Percentiles rank a stretch among this genome's conserved stretches.
Conservation (phyloP, 2,797 vertebrate species). For the Merluccius polli region DNA sequence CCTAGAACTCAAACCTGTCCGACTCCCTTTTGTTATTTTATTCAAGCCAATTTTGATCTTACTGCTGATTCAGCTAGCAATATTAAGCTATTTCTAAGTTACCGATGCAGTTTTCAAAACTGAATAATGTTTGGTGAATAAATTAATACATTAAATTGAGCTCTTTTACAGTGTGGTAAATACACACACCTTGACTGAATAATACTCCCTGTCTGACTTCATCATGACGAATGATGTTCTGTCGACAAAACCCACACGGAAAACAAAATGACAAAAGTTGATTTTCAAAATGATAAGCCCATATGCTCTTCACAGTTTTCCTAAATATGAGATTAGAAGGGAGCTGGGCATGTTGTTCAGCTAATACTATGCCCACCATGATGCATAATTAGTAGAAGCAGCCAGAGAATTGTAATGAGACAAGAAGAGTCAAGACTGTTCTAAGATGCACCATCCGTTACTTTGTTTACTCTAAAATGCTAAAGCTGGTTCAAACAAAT, state of each 20-base stretch:
- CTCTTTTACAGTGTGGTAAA: no score
- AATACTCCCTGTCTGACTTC: no score
- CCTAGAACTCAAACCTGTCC: not conserved
- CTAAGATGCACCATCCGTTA: conserved; percentile 22
- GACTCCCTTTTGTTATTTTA: not conserved
- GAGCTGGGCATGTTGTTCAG: conserved; percentile 3
- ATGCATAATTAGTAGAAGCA: conserved; percentile 36
- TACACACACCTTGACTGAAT: no score
- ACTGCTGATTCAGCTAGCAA: no score
- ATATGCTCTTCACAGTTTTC: conserved; percentile 10
- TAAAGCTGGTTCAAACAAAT: conserved; percentile 32
- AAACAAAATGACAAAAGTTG: not conserved
- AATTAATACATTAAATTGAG: no score
- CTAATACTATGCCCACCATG: conserved; percentile 4
- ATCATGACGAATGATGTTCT: no score
- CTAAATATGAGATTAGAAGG: conserved; percentile 3
- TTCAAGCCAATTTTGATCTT: no score
- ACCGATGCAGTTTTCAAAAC: no score
- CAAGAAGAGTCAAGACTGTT: conserved; percentile 26
- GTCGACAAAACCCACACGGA: no score
- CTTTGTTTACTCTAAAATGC: conserved; percentile 45
- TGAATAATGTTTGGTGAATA: no score
- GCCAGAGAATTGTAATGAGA: conserved; percentile 48
- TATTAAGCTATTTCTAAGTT: no score
- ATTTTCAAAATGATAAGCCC: conserved; percentile 5